These are phyloP conservation scores for Amphimallon solstitiale DNA, from an alignment of 2,888 invertebrate species.

Conservation along the genomic window DNA sequence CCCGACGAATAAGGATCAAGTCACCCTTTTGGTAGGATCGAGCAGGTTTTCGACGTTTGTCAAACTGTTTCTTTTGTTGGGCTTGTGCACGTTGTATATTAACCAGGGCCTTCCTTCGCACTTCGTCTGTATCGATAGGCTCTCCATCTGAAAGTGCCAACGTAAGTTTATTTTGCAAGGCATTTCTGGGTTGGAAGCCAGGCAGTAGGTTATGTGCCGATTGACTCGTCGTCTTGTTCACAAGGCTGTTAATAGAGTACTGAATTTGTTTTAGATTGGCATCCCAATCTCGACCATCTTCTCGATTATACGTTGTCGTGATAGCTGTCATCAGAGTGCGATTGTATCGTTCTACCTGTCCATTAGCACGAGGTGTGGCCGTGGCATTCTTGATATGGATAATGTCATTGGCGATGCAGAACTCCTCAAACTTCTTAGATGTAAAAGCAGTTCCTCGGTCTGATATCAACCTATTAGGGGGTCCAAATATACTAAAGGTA, in stretches of 20 bases:
- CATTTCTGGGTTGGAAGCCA: slow-evolving; percentile 38
- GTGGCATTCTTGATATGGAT: too few relatives aligned
- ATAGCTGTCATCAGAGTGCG: slow-evolving; percentile 33
- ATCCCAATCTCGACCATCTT: slow-evolving; percentile 53
- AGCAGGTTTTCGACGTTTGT: too few relatives aligned
- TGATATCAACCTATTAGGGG: slow-evolving; percentile 21
- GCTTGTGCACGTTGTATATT: too few relatives aligned
- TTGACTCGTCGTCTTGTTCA: slow-evolving; percentile 47
- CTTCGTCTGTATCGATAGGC: background rate
- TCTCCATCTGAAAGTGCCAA: slow-evolving; percentile 20
- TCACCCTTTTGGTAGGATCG: too few relatives aligned
- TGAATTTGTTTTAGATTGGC: slow-evolving; percentile 46
- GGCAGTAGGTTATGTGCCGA: slow-evolving; percentile 48
- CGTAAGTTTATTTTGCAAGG: slow-evolving; percentile 17
- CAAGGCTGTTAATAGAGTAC: slow-evolving; percentile 42
- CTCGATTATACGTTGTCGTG: slow-evolving; percentile 46
- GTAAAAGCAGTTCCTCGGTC: slow-evolving; percentile 29
- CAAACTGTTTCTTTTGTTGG: too few relatives aligned
- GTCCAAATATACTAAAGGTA: background rate
- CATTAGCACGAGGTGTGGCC: too few relatives aligned
- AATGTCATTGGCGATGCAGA: slow-evolving; percentile 1
- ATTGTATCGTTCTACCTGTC: too few relatives aligned
- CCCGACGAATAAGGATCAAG: too few relatives aligned
- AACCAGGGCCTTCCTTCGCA: slow-evolving; percentile 11
- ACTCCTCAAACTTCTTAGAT: slow-evolving; percentile 6